Conservation (phyloP, 1,140 invertebrate species). For the Arctopsyche grandis region DNA sequence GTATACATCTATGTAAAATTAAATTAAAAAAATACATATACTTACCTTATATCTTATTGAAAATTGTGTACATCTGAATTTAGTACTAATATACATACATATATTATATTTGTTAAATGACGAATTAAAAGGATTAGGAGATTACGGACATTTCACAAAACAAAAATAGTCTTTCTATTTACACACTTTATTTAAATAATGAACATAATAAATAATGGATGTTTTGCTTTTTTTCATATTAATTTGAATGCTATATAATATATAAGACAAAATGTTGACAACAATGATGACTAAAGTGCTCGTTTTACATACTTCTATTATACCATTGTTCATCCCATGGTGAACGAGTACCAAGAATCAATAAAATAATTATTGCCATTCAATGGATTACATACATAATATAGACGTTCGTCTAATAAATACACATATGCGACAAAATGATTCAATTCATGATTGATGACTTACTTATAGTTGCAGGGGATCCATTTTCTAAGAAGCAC, state of each 20-base stretch:
- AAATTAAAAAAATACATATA: too few species aligned
- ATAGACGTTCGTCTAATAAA: constrained; percentile 9
- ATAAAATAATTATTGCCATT: constrained; percentile 51
- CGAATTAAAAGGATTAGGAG: not conserved
- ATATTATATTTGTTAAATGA: not conserved
- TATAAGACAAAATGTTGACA: constrained; percentile 48
- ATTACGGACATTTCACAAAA: not conserved
- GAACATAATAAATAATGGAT: constrained; percentile 53
- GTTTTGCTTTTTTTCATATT: constrained; percentile 12
- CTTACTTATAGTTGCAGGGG: constrained; percentile 33
- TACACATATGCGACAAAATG: constrained; percentile 21
- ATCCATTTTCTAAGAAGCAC: constrained; percentile 54
- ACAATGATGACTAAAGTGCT: constrained; percentile 42
- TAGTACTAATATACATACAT: too few species aligned
- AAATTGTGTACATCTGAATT: too few species aligned
- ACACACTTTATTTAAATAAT: constrained; percentile 54
- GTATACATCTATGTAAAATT: too few species aligned
- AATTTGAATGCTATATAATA: constrained; percentile 39
- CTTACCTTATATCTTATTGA: too few species aligned
- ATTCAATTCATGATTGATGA: constrained; percentile 8
- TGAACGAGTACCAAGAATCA: not conserved
- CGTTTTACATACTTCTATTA: constrained; percentile 17
- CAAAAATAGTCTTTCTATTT: constrained; percentile 42
- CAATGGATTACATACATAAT: constrained; percentile 40
- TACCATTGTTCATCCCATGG: not conserved